Evolutionary conservation across 1,140 invertebrate species (phyloP).

Genomic region (Heterodera carotae): DNA sequence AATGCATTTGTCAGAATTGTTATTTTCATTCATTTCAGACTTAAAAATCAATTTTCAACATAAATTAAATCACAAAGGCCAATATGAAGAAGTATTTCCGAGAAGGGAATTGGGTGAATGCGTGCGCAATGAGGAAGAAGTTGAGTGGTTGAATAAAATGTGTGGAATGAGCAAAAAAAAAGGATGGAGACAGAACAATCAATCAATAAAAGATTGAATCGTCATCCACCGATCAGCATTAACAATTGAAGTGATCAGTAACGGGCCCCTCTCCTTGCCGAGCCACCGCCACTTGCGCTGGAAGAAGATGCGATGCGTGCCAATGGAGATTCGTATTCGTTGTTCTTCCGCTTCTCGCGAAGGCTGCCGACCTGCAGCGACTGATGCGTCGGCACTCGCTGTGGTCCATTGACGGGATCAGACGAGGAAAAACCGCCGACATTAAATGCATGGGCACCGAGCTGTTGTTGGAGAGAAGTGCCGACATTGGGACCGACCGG

Average conservation of each 20-base stretch:
- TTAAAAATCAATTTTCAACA: too few species aligned
- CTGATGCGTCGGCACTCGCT: not conserved
- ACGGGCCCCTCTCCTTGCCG: not conserved
- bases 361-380: slow-evolving; percentile 29
- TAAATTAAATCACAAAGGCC: not conserved
- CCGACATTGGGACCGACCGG: not conserved
- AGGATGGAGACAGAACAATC: too few species aligned
- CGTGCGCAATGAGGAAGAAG: not conserved
- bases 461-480: not conserved
- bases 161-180: too few species aligned
- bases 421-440: slow-evolving; percentile 14
- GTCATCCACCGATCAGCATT: too few species aligned
- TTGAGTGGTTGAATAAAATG: too few species aligned
- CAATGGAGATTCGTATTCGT: slow-evolving; percentile 51
- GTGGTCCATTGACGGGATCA: slow-evolving; percentile 9
- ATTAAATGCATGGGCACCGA: not conserved
- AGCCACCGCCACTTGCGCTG: not conserved
- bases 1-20: too few species aligned
- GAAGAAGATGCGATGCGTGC: slow-evolving; percentile 25
- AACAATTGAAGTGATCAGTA: not conserved
- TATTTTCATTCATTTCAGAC: too few species aligned
- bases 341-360: slow-evolving; percentile 51
- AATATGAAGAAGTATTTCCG: not conserved
- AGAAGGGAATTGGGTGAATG: not conserved
- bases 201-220: too few species aligned